Conservation (phyloP, 2,797 vertebrate genomes). For the Parambassis ranga region DNA sequence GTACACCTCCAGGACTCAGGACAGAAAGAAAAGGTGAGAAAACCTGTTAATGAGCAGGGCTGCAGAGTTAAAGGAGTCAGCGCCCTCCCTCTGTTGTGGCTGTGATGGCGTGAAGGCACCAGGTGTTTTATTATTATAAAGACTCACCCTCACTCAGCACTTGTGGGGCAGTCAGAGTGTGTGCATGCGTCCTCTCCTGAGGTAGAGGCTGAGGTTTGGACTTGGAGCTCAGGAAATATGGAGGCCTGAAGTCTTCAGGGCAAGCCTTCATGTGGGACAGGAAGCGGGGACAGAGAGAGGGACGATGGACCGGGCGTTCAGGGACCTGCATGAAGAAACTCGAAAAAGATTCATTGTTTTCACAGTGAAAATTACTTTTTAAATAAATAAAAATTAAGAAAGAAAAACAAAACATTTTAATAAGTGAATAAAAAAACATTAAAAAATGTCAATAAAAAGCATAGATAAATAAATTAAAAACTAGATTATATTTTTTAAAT, state of each 20-base stretch:
- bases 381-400: not conserved
- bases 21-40: slow-evolving; percentile 19
- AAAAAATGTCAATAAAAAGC: not conserved
- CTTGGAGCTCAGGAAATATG: slow-evolving; percentile 27
- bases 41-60: slow-evolving; percentile 41
- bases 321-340: slow-evolving; percentile 38
- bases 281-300: slow-evolving; percentile 70
- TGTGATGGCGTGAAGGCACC: slow-evolving; percentile 37
- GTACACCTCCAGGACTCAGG: slow-evolving; percentile 13
- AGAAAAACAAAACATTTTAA: not conserved
- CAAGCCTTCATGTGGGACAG: slow-evolving; percentile 71
- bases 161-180: slow-evolving; percentile 8
- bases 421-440: not conserved
- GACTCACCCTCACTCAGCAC: slow-evolving; percentile 60
- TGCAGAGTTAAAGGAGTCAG: slow-evolving; percentile 33
- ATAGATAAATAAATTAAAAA: not conserved
- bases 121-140: slow-evolving; percentile 40
- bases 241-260: slow-evolving; percentile 49
- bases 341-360: too few relatives aligned
- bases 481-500: too few relatives aligned
- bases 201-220: slow-evolving; percentile 39
- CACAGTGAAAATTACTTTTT: too few relatives aligned
- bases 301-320: not conserved
- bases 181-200: slow-evolving; percentile 9
- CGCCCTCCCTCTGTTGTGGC: slow-evolving; percentile 5